These are phyloP conservation scores for Bubo bubo DNA, from an alignment of 2,113 vertebrate species.

Conservation along the genomic window DNA sequence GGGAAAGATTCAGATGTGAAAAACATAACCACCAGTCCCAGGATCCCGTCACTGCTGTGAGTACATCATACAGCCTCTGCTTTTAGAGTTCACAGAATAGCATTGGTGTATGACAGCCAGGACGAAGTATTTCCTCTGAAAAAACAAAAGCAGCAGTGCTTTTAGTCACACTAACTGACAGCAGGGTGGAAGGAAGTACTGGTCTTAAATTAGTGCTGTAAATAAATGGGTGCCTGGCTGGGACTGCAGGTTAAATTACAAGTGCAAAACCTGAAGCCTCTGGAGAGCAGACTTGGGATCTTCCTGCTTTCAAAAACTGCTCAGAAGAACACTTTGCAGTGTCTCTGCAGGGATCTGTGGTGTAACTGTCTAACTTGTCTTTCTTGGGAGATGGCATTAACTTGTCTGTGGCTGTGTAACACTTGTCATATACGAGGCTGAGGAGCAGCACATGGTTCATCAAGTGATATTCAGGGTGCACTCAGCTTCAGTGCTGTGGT, in stretches of 20 bases:
- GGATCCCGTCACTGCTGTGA: background rate
- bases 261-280: background rate
- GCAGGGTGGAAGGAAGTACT: background rate
- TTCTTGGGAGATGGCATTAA: background rate
- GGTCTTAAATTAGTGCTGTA: background rate
- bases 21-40: background rate
- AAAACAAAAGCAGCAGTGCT: background rate
- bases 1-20: background rate
- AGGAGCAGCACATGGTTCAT: background rate
- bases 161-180: background rate
- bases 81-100: background rate
- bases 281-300: background rate
- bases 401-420: background rate
- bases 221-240: background rate
- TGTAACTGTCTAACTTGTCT: background rate
- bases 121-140: background rate
- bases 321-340: background rate
- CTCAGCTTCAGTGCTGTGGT: background rate
- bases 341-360: background rate
- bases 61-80: background rate
- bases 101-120: accelerated
- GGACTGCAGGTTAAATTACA: background rate
- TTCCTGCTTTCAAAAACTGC: background rate
- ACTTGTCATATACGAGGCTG: background rate
- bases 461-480: no score